Evolutionary conservation across 1,140 invertebrate species (phyloP).

Genomic region (Gonatopus flavifemur): DNA sequence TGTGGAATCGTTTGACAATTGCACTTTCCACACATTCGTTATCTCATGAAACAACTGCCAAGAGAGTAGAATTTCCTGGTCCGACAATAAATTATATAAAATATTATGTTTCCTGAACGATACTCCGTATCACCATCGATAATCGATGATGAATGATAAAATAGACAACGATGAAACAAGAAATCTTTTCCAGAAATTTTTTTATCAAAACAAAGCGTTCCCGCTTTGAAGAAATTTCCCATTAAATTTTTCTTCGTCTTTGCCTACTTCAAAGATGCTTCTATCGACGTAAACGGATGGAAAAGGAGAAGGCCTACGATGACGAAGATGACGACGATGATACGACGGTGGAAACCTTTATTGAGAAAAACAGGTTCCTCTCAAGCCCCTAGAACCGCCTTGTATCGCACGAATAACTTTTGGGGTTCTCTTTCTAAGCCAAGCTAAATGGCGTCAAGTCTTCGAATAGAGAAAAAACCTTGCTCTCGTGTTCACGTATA

Average conservation of each 20-base stretch:
- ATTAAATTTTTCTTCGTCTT: constrained; percentile 4
- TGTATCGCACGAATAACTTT: constrained; percentile 11
- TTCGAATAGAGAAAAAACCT: too few species aligned
- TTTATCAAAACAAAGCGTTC: constrained; percentile 17
- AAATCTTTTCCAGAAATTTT: constrained; percentile 4
- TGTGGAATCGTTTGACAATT: too few species aligned
- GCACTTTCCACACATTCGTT: too few species aligned
- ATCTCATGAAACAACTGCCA: too few species aligned
- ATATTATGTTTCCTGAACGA: too few species aligned
- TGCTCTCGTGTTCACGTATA: not conserved
- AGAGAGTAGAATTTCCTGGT: not conserved
- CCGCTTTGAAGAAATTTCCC: constrained; percentile 3
- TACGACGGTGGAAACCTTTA: constrained; percentile 16
- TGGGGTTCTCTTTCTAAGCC: not conserved
- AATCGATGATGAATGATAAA: too few species aligned
- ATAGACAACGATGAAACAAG: not conserved
- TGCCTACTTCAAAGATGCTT: too few species aligned
- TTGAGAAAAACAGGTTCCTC: constrained; percentile 30
- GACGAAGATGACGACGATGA: constrained; percentile 4
- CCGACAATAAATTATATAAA: not conserved
- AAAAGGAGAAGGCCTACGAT: too few species aligned
- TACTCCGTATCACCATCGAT: too few species aligned
- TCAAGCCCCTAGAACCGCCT: constrained; percentile 11
- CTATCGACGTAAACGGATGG: too few species aligned
- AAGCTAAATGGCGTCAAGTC: too few species aligned